Evolutionary conservation across 2,888 invertebrate genomes (phyloP).

Genomic region (Xestia c-nigrum): DNA sequence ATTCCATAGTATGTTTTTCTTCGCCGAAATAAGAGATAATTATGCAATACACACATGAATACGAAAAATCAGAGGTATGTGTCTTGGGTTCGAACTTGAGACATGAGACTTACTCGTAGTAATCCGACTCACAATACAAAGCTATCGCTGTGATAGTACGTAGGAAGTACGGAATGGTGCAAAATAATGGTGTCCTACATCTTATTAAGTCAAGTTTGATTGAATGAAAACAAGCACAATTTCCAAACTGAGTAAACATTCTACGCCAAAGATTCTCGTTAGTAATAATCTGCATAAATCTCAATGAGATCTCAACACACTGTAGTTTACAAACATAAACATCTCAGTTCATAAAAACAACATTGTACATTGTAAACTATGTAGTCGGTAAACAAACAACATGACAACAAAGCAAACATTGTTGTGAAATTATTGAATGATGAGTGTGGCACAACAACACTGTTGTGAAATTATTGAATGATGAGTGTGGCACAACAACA

Average conservation of each 20-base stretch:
- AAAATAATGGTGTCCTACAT: background rate
- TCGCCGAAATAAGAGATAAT: no score
- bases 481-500: slow-evolving; percentile 3
- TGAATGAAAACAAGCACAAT: background rate
- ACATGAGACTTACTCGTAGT: no score
- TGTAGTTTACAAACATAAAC: slow-evolving; percentile 24
- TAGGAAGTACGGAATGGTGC: no score
- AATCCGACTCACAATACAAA: no score
- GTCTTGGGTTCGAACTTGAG: no score
- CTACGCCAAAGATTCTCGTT: background rate
- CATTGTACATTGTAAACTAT: slow-evolving; percentile 20
- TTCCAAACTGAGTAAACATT: background rate
- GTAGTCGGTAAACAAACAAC: slow-evolving; percentile 5
- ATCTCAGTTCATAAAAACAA: slow-evolving; percentile 6
- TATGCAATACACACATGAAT: no score
- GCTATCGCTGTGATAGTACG: no score
- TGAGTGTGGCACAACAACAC: background rate
- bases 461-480: no score
- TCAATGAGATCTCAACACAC: background rate
- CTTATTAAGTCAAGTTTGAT: background rate
- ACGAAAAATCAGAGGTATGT: no score
- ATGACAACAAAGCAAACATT: background rate
- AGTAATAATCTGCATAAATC: slow-evolving; percentile 12
- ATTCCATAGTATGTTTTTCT: no score
- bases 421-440: slow-evolving; percentile 6